These are phyloP conservation scores for Drosophila ironensis DNA, from an alignment of 1,140 invertebrate genomes.

Conservation along the genomic window DNA sequence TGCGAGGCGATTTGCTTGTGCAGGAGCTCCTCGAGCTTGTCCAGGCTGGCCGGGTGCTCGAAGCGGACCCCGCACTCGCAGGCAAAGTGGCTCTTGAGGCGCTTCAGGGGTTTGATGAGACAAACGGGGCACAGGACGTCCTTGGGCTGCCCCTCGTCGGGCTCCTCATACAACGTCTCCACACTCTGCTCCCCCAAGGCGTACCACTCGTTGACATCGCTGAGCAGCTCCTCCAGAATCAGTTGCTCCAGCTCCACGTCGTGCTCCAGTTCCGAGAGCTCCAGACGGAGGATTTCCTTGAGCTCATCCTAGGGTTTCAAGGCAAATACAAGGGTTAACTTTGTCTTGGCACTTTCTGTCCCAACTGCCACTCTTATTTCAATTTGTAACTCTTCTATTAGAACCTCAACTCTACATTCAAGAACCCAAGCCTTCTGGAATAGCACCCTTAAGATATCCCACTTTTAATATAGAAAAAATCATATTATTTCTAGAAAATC, in stretches of 20 bases:
- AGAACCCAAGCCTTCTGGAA: too few species aligned
- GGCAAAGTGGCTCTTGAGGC: constrained; percentile 4
- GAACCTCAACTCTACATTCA: too few species aligned
- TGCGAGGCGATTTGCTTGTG: constrained; percentile 45
- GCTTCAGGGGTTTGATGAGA: constrained; percentile 30
- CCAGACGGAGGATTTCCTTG: constrained; percentile 51
- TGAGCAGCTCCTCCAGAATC: constrained; percentile 55
- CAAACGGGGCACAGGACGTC: constrained; percentile 65
- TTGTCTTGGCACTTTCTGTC: too few species aligned
- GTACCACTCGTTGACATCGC: constrained; percentile 73
- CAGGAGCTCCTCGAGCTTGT: constrained; percentile 23
- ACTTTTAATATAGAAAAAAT: too few species aligned
- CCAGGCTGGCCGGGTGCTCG: constrained; percentile 35
- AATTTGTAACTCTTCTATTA: too few species aligned
- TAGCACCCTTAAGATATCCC: too few species aligned
- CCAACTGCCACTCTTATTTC: too few species aligned
- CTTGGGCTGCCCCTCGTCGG: constrained; percentile 6
- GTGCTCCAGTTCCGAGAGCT: constrained; percentile 59
- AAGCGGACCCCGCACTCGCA: constrained; percentile 57
- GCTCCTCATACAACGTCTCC: constrained; percentile 47
- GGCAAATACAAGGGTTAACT: too few species aligned
- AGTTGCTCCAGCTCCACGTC: constrained; percentile 65
- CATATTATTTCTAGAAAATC: too few species aligned
- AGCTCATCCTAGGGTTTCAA: too few species aligned
- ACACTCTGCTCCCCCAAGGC: constrained; percentile 60